Evolutionary conservation across 1,140 invertebrate genomes (phyloP).

Genomic region (Zaprionus africanus): DNA sequence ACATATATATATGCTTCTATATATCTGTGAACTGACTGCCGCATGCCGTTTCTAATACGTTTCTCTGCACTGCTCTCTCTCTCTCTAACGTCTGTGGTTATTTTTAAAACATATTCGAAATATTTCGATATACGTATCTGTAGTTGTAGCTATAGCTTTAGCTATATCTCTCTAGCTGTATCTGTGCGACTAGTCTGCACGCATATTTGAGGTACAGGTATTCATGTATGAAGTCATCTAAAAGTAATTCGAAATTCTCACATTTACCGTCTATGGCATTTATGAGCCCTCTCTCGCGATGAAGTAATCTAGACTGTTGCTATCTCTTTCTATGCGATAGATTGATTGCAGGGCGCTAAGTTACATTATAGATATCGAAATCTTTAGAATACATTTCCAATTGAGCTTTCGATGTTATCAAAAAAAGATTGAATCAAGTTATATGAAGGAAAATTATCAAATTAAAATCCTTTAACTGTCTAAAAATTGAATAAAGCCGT

Average conservation of each 20-base stretch:
- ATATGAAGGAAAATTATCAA: neutral
- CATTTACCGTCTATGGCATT: slow-evolving; percentile 31
- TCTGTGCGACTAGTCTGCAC: slow-evolving; percentile 35
- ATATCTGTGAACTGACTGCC: slow-evolving; percentile 29
- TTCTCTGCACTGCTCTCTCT: slow-evolving; percentile 28
- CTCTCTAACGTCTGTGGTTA: slow-evolving; percentile 70
- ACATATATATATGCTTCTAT: slow-evolving; percentile 9
- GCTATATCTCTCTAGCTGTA: slow-evolving; percentile 19
- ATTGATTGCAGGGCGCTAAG: slow-evolving; percentile 3
- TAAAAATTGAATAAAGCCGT: too few species aligned
- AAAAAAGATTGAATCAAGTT: neutral
- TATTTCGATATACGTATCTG: slow-evolving; percentile 66
- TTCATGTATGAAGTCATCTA: slow-evolving; percentile 68
- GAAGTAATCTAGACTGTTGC: slow-evolving; percentile 33
- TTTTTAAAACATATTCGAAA: slow-evolving; percentile 81
- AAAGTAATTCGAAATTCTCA: slow-evolving; percentile 66
- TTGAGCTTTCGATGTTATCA: neutral
- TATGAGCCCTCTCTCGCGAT: slow-evolving; percentile 2
- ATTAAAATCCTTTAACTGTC: too few species aligned
- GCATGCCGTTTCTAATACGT: slow-evolving; percentile 51
- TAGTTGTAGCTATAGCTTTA: slow-evolving; percentile 33
- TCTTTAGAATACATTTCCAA: neutral
- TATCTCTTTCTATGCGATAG: slow-evolving; percentile 44
- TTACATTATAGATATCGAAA: neutral
- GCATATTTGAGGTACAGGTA: slow-evolving; percentile 62